Conservation (phyloP, 2,797 vertebrate genomes). For the Microctenopoma lineatum region DNA sequence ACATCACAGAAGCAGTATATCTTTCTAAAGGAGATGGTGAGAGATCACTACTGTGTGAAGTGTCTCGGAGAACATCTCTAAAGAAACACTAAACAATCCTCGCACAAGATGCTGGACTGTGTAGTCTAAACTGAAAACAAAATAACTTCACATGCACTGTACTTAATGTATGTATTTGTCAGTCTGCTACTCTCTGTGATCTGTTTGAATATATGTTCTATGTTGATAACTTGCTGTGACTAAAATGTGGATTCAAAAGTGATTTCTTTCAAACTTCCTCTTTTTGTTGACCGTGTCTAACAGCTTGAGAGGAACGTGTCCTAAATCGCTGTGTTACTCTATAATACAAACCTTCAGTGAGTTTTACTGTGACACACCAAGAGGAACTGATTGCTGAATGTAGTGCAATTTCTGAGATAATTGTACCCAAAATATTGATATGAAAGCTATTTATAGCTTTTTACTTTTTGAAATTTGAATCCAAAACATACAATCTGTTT, state of each 20-base stretch:
- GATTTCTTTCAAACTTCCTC: no score
- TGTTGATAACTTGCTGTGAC: no score
- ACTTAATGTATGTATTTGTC: neutral
- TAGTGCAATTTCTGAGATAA: neutral
- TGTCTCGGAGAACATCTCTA: slow-evolving; percentile 3
- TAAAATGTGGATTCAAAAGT: no score
- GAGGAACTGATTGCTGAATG: neutral
- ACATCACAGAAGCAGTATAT: neutral
- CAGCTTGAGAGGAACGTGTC: no score
- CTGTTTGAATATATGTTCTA: no score
- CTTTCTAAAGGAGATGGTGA: slow-evolving; percentile 6
- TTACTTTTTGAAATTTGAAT: no score
- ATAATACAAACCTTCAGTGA: neutral
- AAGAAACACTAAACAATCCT: slow-evolving; percentile 26
- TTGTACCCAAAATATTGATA: no score
- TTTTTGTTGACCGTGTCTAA: neutral
- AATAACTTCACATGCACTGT: neutral
- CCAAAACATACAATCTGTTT: no score
- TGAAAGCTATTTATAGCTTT: no score
- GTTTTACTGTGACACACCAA: neutral
- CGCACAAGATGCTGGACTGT: slow-evolving; percentile 10
- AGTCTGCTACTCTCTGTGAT: neutral
- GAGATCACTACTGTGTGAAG: slow-evolving; percentile 3
- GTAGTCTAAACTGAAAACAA: slow-evolving; percentile 4
- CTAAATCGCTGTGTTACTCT: no score